These are phyloP conservation scores for Colletes collaris DNA, from an alignment of 2,888 invertebrate genomes.

Conservation along the genomic window DNA sequence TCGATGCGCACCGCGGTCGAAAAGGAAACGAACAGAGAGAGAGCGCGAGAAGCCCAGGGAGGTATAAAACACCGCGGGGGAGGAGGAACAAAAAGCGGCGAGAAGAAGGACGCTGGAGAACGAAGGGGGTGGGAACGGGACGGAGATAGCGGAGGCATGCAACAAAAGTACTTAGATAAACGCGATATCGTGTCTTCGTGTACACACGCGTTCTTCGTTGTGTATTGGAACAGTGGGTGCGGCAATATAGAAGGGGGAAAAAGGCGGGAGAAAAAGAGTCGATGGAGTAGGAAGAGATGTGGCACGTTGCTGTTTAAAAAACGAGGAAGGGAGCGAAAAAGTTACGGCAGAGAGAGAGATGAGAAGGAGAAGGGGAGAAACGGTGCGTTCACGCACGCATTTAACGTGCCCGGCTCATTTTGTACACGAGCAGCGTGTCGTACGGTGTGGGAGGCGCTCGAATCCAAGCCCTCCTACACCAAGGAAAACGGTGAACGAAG, in stretches of 20 bases:
- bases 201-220: slow-evolving; percentile 3
- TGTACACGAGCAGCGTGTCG: slow-evolving; percentile 22
- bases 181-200: slow-evolving; percentile 61
- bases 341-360: neutral
- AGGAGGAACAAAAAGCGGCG: slow-evolving; percentile 17
- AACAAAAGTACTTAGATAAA: slow-evolving; percentile 68
- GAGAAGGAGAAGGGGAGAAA: slow-evolving; percentile 6
- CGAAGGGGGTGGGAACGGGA: slow-evolving; percentile 25
- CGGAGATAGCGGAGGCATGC: slow-evolving; percentile 67
- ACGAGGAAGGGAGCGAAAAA: slow-evolving; percentile 20
- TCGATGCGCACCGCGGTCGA: neutral
- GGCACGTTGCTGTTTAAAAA: slow-evolving; percentile 20
- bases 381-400: slow-evolving; percentile 33
- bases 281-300: slow-evolving; percentile 4
- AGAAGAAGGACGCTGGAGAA: slow-evolving; percentile 10
- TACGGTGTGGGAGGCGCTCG: slow-evolving; percentile 62
- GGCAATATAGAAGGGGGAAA: slow-evolving; percentile 31
- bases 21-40: slow-evolving; percentile 1
- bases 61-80: slow-evolving; percentile 17
- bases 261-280: slow-evolving; percentile 36
- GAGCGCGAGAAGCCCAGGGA: neutral
- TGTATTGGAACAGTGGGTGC: slow-evolving; percentile 18
- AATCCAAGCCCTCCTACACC: slow-evolving; percentile 54
- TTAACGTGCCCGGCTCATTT: slow-evolving; percentile 38
- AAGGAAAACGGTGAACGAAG: slow-evolving; percentile 43